Evolutionary conservation across 1,140 invertebrate genomes (phyloP), one percentile per base, ranked within the genome.

Genomic region (Protaetia brevitarsis): DNA sequence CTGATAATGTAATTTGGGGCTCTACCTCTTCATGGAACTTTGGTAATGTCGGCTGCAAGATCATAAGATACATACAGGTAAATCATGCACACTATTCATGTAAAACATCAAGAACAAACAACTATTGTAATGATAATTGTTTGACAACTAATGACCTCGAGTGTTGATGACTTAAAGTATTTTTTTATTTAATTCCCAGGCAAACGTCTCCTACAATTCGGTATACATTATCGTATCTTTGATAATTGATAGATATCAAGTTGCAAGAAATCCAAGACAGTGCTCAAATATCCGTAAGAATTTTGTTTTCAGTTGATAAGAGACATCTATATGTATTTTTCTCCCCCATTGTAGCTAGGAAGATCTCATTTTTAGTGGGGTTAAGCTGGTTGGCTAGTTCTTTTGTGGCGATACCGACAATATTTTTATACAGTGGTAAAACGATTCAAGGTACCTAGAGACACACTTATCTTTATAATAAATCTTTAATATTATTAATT

Each of bases 191-290:
- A 66, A 57, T 58, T 73, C 72, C 64, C 82, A 93, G 86, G 87
- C 85, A 0, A 83, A 95, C 29, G 93, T 96, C 19, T 95, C 93
- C 34, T 97, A 96, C 77, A 93, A 92, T 5, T 97, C 95, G 1
- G 97, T 94, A 0, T 97, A 97, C 74, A 94, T 97, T 8, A 82
- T 98, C 36, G 95, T 98, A n/a, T 94, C 95, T 0, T 82, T 98
- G 36, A 96, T 93, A 73, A 93, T 97, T 70, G 96, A 98, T 79
- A 85, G 95, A 73, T 96, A 95, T 73, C 94, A 97, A 77, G 95
- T 95, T 66, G 96, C 97, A 72, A 93, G 92, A 10, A 88, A 95
- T 79, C 96, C 96, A 0, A 94, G 97, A 91, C 95, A 95, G 79
- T 96, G 96, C 80, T 93, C 92, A 19, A 89, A 91, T 76, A 93